phyloP scores from a whole-genome alignment of 2,113 vertebrate species.

The Xiphias gladius region DNA sequence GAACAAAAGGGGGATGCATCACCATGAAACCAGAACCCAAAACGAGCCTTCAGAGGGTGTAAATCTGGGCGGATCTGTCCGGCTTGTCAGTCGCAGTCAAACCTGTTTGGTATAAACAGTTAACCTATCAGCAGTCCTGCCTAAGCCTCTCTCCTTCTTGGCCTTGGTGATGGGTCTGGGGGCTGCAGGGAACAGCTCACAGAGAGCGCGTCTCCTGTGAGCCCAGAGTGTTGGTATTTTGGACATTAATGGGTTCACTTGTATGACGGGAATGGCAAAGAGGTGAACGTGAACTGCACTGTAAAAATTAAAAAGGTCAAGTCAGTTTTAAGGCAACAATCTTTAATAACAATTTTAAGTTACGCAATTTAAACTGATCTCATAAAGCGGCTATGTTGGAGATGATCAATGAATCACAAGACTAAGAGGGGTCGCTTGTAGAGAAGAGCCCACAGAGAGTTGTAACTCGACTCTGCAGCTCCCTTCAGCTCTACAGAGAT shows the following conservation, averaged over 20 bases:
- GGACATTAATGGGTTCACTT: constrained; percentile 54
- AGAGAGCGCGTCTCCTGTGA: constrained; percentile 34
- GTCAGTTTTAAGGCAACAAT: neutral
- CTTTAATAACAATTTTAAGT: neutral
- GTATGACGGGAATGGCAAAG: constrained; percentile 68
- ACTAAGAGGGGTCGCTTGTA: no score
- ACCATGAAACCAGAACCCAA: constrained; percentile 57
- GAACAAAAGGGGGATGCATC: constrained; percentile 37
- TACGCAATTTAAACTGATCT: neutral
- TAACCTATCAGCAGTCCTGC: constrained; percentile 51
- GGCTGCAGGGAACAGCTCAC: constrained; percentile 47
- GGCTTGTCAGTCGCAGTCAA: constrained; percentile 25
- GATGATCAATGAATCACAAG: neutral
- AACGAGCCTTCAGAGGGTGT: constrained; percentile 36
- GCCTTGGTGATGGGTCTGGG: constrained; percentile 35
- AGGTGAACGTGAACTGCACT: constrained; percentile 37
- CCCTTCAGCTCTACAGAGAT: neutral
- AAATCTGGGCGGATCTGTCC: constrained; percentile 25
- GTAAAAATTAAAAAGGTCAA: constrained; percentile 4
- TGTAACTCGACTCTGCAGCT: neutral
- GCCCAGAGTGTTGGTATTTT: constrained; percentile 55
- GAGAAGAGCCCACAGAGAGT: neutral
- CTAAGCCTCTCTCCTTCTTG: constrained; percentile 1
- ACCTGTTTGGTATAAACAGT: constrained; percentile 41
- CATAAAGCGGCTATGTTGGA: neutral